A percentile compares a stretch with the other conserved stretches of the same genome.
These are phyloP conservation scores for Apamea anceps DNA, from an alignment of 2,888 invertebrate genomes.

Conservation along the genomic window DNA sequence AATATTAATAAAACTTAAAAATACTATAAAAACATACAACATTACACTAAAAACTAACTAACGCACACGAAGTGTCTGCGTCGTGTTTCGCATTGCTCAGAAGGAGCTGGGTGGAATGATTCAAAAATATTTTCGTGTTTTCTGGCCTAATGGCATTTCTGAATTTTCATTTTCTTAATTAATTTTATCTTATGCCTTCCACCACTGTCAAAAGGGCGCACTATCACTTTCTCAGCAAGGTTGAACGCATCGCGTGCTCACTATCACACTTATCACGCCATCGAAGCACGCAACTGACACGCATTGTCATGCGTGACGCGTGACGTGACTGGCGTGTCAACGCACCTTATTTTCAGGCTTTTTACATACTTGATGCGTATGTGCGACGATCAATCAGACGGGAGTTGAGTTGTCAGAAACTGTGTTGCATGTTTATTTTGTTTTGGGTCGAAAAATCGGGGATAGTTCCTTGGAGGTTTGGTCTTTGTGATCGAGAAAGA, in stretches of 20 bases:
- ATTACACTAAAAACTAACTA: too few species aligned
- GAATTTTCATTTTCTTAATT: background rate
- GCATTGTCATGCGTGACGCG: conserved; percentile 68
- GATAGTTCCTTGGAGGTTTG: background rate
- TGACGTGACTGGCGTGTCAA: conserved; percentile 72
- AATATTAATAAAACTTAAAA: too few species aligned
- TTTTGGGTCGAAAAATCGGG: background rate
- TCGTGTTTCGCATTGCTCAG: too few species aligned
- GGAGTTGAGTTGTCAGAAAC: conserved; percentile 62
- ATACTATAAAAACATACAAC: too few species aligned
- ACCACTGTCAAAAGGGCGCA: conserved; percentile 37
- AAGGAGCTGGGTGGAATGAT: background rate
- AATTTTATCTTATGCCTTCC: conserved; percentile 25
- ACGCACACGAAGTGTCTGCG: too few species aligned
- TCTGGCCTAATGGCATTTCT: background rate
- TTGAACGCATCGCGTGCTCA: conserved; percentile 51
- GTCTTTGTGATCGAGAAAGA: background rate
- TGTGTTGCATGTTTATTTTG: conserved; percentile 13
- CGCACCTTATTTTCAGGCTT: conserved; percentile 69
- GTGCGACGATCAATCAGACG: conserved; percentile 61
- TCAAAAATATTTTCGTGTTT: background rate
- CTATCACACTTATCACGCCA: conserved; percentile 67
- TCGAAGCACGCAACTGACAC: conserved; percentile 67
- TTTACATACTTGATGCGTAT: conserved; percentile 66
- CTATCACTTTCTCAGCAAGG: conserved; percentile 63